These are phyloP conservation scores for Scaptomyza montana DNA, from an alignment of 1,140 invertebrate species.

Conservation along the genomic window DNA sequence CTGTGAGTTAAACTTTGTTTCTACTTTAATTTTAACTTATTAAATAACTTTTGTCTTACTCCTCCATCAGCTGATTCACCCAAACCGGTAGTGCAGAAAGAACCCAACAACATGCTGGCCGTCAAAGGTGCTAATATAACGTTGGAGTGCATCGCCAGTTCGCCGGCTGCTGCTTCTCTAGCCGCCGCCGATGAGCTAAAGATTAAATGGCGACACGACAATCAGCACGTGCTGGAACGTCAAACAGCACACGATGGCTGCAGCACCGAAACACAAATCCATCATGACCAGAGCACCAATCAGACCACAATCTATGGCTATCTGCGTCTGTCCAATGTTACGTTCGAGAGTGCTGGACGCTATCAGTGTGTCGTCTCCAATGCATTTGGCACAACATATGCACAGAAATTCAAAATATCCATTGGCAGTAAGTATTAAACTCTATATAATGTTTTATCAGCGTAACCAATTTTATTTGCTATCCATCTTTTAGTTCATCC, in stretches of 20 bases:
- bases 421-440: constrained; percentile 88
- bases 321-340: constrained; percentile 70
- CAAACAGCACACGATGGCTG: constrained; percentile 55
- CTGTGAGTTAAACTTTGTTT: constrained; percentile 84
- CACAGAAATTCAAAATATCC: constrained; percentile 92
- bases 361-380: constrained; percentile 98
- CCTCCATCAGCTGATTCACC: constrained; percentile 87
- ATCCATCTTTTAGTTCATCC: constrained; percentile 89
- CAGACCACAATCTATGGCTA: constrained; percentile 76
- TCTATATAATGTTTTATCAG: too few species aligned
- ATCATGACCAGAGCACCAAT: constrained; percentile 70
- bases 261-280: constrained; percentile 74
- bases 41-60: neutral
- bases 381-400: constrained; percentile 95
- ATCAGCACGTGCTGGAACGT: constrained; percentile 86
- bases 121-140: constrained; percentile 93
- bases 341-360: constrained; percentile 88
- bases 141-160: constrained; percentile 91
- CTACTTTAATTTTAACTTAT: neutral
- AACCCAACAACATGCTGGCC: constrained; percentile 91
- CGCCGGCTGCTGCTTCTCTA: constrained; percentile 84
- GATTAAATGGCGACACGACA: constrained; percentile 96
- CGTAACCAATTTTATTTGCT: too few species aligned
- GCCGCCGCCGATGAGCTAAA: constrained; percentile 86
- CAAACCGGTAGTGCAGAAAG: constrained; percentile 92